Conservation (phyloP, 2,888 invertebrate genomes). For the Ophioninae sp. region DNA sequence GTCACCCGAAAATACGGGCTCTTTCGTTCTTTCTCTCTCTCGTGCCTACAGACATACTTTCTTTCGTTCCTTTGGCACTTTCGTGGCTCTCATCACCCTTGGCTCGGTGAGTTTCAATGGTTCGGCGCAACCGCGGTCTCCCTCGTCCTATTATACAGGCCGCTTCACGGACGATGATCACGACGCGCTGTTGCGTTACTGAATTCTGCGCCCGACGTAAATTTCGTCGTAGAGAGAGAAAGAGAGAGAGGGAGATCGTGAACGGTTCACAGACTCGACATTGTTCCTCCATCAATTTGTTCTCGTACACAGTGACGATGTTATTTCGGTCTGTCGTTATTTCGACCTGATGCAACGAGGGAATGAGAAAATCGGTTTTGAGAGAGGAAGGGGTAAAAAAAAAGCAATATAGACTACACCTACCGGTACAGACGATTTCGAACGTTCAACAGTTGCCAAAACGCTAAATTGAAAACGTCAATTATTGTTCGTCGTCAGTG, state of each 20-base stretch:
- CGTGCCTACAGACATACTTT: slow-evolving; percentile 15
- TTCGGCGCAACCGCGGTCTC: slow-evolving; percentile 56
- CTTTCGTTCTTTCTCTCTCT: slow-evolving; percentile 43
- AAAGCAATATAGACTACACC: not conserved
- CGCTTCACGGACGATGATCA: slow-evolving; percentile 66
- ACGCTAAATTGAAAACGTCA: slow-evolving; percentile 41
- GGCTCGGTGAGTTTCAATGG: slow-evolving; percentile 73
- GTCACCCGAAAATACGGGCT: slow-evolving; percentile 77
- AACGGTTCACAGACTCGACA: slow-evolving; percentile 37
- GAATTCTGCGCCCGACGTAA: slow-evolving; percentile 35
- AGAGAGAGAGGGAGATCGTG: not conserved
- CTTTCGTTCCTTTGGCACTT: slow-evolving; percentile 20
- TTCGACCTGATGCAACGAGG: slow-evolving; percentile 6
- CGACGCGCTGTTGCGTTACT: slow-evolving; percentile 55
- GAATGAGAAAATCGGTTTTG: not conserved
- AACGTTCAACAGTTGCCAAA: slow-evolving; percentile 36
- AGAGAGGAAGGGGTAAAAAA: not conserved
- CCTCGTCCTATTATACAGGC: slow-evolving; percentile 65
- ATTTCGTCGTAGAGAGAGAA: slow-evolving; percentile 37
- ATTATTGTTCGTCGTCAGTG: slow-evolving; percentile 43
- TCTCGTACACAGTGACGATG: slow-evolving; percentile 5
- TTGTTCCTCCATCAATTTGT: slow-evolving; percentile 50
- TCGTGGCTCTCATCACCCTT: slow-evolving; percentile 40
- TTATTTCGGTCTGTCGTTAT: slow-evolving; percentile 44
- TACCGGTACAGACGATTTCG: slow-evolving; percentile 6